Conservation (phyloP, 2,113 vertebrate genomes). For the Cnemophilus loriae region DNA sequence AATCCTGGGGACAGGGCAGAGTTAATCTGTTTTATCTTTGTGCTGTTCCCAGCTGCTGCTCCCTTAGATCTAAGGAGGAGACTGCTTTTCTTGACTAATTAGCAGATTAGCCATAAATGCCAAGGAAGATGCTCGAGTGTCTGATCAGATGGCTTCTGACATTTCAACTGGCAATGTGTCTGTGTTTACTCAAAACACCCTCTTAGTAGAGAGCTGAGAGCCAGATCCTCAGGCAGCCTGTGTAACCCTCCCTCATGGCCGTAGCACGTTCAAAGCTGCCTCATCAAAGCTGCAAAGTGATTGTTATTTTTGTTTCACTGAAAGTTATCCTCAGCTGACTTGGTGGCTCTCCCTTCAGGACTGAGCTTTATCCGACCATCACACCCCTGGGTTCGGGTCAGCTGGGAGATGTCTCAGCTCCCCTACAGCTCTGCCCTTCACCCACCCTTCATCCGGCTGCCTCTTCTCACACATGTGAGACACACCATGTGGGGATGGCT, state of each 20-base stretch:
- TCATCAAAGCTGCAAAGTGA: background rate
- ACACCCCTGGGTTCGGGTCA: accelerated
- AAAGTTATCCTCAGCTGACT: background rate
- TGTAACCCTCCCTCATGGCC: background rate
- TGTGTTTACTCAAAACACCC: background rate
- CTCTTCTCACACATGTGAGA: too few relatives aligned
- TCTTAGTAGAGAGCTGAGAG: background rate
- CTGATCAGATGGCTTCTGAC: background rate
- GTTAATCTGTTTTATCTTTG: background rate
- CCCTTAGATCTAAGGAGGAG: background rate
- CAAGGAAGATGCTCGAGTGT: background rate
- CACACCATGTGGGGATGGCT: accelerated
- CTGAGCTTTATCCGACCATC: accelerated
- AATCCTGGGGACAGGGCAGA: background rate
- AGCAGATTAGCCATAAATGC: background rate
- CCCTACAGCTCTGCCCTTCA: background rate
- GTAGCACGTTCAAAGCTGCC: accelerated
- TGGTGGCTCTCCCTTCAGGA: background rate
- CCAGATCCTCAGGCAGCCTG: background rate
- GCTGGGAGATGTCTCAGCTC: background rate
- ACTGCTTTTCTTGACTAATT: background rate
- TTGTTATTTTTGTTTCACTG: background rate
- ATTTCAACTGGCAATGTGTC: background rate
- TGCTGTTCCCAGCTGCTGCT: background rate
- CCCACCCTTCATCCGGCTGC: background rate